Conservation (phyloP, 1,140 invertebrate genomes). For the Trissolcus basalis region DNA sequence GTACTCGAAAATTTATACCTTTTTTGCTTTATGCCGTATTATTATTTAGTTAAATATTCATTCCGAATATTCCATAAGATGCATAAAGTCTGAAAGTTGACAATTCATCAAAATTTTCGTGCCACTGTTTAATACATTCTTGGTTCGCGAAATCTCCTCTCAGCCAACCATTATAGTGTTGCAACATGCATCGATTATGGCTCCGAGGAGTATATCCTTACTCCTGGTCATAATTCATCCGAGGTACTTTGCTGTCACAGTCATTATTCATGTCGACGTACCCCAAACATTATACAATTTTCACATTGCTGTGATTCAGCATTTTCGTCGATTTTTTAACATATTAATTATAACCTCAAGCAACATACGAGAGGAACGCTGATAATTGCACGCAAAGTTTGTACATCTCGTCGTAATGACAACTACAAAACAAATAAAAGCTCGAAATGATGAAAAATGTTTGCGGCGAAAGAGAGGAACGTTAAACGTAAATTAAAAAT, state of each 20-base stretch:
- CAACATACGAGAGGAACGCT: too few species aligned
- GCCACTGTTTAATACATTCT: background rate
- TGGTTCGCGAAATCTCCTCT: conserved; percentile 12
- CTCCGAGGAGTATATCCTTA: conserved; percentile 25
- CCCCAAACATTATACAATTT: conserved; percentile 34
- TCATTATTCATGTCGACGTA: conserved; percentile 37
- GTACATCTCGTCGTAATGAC: too few species aligned
- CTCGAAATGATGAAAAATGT: conserved; percentile 1
- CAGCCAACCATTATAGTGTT: conserved; percentile 23
- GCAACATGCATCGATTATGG: conserved; percentile 10
- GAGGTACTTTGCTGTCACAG: conserved; percentile 28
- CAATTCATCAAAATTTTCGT: conserved; percentile 14
- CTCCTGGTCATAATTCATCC: conserved; percentile 37
- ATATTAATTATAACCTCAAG: too few species aligned
- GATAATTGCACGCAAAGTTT: too few species aligned
- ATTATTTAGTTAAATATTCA: too few species aligned
- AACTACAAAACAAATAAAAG: too few species aligned
- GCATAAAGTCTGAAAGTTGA: background rate
- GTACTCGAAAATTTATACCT: too few species aligned
- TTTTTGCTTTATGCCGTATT: too few species aligned
- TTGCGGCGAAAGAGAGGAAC: too few species aligned
- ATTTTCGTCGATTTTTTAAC: too few species aligned
- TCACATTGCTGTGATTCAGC: conserved; percentile 19
- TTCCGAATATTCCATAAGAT: too few species aligned
- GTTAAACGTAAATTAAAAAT: background rate